Percentiles rank a stretch among this genome's conserved stretches.
phyloP scores from a whole-genome alignment of 2,113 vertebrate species.

The Muntiacus muntjak region DNA sequence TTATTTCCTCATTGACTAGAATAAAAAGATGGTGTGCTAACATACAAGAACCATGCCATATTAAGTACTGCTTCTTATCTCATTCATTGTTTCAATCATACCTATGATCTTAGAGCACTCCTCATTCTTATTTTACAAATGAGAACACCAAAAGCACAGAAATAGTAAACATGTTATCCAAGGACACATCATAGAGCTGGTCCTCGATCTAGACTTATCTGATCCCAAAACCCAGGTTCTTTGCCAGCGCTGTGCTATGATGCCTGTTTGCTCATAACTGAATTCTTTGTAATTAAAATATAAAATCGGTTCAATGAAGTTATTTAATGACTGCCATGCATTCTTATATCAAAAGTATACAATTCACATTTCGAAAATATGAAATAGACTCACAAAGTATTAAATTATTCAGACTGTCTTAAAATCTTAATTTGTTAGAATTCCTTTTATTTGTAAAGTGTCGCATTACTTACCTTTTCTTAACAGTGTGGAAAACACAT shows the following conservation, averaged over 20 bases:
- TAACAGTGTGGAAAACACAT: not conserved
- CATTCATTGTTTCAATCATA: not conserved
- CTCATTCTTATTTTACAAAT: not conserved
- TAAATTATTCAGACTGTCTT: not conserved
- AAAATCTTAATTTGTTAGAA: not conserved
- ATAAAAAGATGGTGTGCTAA: not conserved
- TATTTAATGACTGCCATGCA: not conserved
- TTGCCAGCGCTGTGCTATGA: not conserved
- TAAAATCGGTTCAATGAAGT: not conserved
- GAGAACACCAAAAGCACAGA: not conserved
- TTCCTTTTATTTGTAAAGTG: not conserved
- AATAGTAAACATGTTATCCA: not conserved
- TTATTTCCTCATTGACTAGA: not conserved
- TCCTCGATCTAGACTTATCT: not conserved
- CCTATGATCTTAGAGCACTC: not conserved
- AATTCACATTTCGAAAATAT: not conserved
- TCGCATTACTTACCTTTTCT: not conserved
- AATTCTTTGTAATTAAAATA: not conserved
- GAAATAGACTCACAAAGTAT: not conserved
- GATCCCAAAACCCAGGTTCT: not conserved
- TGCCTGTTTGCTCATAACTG: not conserved
- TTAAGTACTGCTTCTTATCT: not conserved
- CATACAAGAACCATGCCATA: not conserved
- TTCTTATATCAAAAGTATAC: not conserved
- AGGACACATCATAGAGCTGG: not conserved